phyloP scores from a whole-genome alignment of 2,888 invertebrate species.

The Scrobipalpa costella region DNA sequence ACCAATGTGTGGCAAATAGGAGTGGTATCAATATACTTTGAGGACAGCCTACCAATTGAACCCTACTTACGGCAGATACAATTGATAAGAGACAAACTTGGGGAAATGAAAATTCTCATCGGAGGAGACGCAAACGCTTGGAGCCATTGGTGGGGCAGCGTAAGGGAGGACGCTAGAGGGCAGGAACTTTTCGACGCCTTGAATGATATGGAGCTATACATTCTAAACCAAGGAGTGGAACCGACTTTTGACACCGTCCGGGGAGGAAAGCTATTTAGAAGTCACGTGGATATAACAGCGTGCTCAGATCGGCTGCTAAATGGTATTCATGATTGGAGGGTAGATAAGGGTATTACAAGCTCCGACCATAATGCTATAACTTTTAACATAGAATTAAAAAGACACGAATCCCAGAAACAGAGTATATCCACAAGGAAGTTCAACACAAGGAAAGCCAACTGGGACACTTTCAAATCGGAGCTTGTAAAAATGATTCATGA shows the following conservation, averaged over 20 bases:
- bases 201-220: constrained; percentile 20
- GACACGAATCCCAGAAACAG: no score
- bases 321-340: no score
- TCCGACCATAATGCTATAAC: no score
- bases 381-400: no score
- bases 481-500: no score
- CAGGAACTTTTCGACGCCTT: constrained; percentile 22
- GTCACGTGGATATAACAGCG: no score
- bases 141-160: constrained; percentile 35
- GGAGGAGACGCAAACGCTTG: constrained; percentile 25
- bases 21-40: constrained; percentile 32
- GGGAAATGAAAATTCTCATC: background rate
- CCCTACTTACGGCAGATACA: constrained; percentile 29
- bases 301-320: no score
- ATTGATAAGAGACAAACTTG: constrained; percentile 2
- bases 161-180: constrained; percentile 29
- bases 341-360: no score
- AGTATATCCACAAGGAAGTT: no score
- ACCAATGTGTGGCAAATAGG: constrained; percentile 29
- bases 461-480: no score
- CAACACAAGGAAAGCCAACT: no score
- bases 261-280: no score
- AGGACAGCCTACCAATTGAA: constrained; percentile 30
- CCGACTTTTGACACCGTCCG: constrained; percentile 33
- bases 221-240: constrained; percentile 24